Evolutionary conservation across 1,140 invertebrate genomes (phyloP), one percentile per base, ranked within the genome.

Genomic region (Acromyrmex charruanus): DNA sequence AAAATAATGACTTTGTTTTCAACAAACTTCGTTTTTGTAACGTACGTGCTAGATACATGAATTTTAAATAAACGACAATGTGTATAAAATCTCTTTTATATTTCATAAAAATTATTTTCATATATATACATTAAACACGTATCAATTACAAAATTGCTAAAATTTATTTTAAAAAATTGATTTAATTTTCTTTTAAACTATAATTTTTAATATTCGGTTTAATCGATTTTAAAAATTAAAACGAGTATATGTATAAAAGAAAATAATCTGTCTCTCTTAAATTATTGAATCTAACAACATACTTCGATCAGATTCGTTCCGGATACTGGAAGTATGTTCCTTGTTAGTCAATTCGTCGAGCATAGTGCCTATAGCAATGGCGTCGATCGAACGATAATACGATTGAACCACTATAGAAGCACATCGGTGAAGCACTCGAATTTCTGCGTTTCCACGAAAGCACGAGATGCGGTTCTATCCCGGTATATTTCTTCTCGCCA

Each of bases 301-400:
- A 21, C 51, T 35, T 39, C 10, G 55, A 58, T 39, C 18, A 44
- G 61, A 63, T 77, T 77, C 58, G 21, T 61, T 55, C 25, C 58
- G 75, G 49, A 68, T 18, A 77, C 68, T 65, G 68, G 25, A 31
- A 63, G 21, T 63, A 18, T 35, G 59, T 39, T 31, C 55, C 14
- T 39, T 61, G 35, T 53, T 51, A 85, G 87, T 51, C 51, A 53
- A 89, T 75, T 65, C 55, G 18, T 25, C 25, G 21, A 74, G 53
- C 21, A 21, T 31, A 25, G 58, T 39, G 14, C 49, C 14, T 51
- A 58, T 75, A 53, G 49, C 16, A 58, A 68, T 75, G 12, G 6
- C 7, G 28, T 80, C 82, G 87, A 89, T 71, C 71, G 53, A 55
- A 12, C 72, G 79, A 55, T 89, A 90, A 90, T 69, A 72, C 66